Base-by-base conservation (phyloP, 2,113 vertebrate genomes). In the Caretta caretta region DNA sequence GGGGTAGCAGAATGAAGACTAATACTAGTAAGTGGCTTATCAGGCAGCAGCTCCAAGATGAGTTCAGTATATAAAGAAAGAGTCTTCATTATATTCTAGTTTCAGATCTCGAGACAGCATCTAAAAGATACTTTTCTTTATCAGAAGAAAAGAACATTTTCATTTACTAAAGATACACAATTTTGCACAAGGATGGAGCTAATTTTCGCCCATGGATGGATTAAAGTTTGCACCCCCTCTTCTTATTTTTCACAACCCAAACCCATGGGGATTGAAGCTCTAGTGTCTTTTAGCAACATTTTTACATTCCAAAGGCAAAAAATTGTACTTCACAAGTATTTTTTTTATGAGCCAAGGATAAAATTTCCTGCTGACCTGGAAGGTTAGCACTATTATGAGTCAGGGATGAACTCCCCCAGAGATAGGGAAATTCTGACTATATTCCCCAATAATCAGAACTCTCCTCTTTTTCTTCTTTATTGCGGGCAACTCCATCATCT, bases 261-360 rank as follows among this genome's bases (percentile, higher is more conserved):
- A 46, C 51, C 9, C 3, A 2, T 0, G 7, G 31, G 89, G 93
- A 88, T 92, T 46, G 85, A 91, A 92, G 84, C 4, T 20, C 1
- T 0, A 88, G 85, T 96, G 93, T 95, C 46, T 97, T 95, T 93
- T 91, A 59, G 53, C 92, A 95, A 92, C 88, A 95, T 92, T 97
- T 96, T 96, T 80, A 92, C 85, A 95, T 80, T 22, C 85, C 20
- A 42, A 46, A 76, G 38, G 38, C 62, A 46, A 76, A 24, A 76
- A 76, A 42, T 46, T 46, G 22, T 24, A 24, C 38, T 46, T 76
- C 72, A 8, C 10, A 76, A 76, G 38, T 11, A 4, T n/a, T 14
- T 25, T 10, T 75, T 25, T 76, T 17, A 19, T 46, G 22, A 76
- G 24, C 22, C 4, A 46, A 46, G 38, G 38, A 76, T 76, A 25